Percentiles rank a stretch among this genome's conserved stretches.
These are phyloP conservation scores for Bombyx huttoni DNA, from an alignment of 2,888 invertebrate genomes.

Conservation along the genomic window DNA sequence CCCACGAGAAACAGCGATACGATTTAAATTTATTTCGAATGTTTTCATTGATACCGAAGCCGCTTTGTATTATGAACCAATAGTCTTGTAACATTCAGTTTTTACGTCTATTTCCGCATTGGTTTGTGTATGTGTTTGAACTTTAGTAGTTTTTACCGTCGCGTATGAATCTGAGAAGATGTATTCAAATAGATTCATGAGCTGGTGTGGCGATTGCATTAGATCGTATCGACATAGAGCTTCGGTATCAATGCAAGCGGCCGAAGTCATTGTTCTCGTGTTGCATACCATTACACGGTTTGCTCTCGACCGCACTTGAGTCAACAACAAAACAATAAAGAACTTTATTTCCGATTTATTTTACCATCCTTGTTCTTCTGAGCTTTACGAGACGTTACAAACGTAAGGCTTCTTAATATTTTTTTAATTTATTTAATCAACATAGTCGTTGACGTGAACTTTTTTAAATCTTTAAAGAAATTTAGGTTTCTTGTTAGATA, in stretches of 20 bases:
- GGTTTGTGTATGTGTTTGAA: no score
- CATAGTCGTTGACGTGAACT: no score
- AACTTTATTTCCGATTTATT: not conserved
- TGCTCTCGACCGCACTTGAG: conserved; percentile 31
- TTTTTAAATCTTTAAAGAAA: no score
- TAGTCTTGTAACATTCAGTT: no score
- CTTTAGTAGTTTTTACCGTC: not conserved
- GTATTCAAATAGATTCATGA: not conserved
- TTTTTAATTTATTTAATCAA: no score
- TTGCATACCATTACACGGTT: conserved; percentile 15
- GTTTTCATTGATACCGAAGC: no score
- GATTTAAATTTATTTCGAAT: no score
- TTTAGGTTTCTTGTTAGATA: no score
- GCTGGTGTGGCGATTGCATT: not conserved
- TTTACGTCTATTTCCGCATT: no score
- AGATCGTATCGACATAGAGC: not conserved
- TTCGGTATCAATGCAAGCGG: conserved; percentile 3
- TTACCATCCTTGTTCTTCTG: not conserved
- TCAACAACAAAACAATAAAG: conserved; percentile 36
- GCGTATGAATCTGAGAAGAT: not conserved
- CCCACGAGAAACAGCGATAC: conserved; percentile 12
- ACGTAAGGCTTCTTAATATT: not conserved
- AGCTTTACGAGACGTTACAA: not conserved
- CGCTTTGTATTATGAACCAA: no score
- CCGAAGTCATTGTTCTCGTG: conserved; percentile 14